Conservation (phyloP, 2,113 vertebrate genomes). For the Bufo gargarizans region DNA sequence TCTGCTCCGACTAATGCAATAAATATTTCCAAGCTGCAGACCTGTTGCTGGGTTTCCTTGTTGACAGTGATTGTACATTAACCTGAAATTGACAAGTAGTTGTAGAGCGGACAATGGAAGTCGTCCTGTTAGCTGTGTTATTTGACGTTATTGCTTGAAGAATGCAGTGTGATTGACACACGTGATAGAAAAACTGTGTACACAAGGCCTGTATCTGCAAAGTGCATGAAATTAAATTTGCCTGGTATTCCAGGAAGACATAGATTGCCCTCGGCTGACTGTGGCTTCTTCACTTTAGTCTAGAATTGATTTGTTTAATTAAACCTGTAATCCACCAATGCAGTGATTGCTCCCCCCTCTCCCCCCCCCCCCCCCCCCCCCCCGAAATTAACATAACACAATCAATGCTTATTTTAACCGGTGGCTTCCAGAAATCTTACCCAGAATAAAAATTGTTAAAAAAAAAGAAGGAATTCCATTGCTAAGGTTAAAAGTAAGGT, state of each 20-base stretch:
- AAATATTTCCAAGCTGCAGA: constrained; percentile 48
- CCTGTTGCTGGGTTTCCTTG: constrained; percentile 56
- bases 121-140: not conserved
- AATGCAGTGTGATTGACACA: not conserved
- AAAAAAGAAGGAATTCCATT: no score
- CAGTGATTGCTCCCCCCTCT: not conserved
- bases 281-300: not conserved
- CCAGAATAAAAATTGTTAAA: not conserved
- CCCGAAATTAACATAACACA: not conserved
- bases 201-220: not conserved
- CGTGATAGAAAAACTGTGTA: not conserved
- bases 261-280: not conserved
- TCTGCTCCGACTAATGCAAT: constrained; percentile 51
- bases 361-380: no score
- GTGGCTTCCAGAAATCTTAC: not conserved
- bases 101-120: constrained; percentile 12
- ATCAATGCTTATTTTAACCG: not conserved
- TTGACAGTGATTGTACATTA: constrained; percentile 57
- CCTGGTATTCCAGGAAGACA: not conserved
- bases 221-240: not conserved
- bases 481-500: no score
- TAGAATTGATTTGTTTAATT: constrained; percentile 8
- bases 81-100: constrained; percentile 48
- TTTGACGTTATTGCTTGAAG: not conserved
- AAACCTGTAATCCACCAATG: constrained; percentile 8